Evolutionary conservation across 2,888 invertebrate genomes (phyloP), one percentile per base, ranked within the genome.

Genomic region (Azorinus chamasolen): DNA sequence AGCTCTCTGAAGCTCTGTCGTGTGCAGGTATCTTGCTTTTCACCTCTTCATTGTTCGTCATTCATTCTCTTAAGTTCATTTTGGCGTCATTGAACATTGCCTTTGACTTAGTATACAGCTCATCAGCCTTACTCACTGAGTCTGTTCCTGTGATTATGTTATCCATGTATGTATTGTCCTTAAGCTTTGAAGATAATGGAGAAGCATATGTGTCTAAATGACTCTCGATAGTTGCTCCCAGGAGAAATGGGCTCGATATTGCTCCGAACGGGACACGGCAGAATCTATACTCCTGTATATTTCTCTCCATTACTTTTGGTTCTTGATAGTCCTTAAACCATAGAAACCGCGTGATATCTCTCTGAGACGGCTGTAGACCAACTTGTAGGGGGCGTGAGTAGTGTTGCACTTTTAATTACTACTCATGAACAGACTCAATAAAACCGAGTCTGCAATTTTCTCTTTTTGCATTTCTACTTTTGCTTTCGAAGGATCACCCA

Each of bases 51-150:
- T 20, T 41, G 22, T 72, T 77, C 32, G 77, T 41, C 25, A 37
- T 37, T 65, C 74, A 66, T 16, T 74, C 62, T 16, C 68, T 54
- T 20, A 55, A 24, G 25, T 68, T 68, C 68, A 74, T 74, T 14
- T n/a, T n/a, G 8, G 74, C 63, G 16, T 74, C 62, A 16, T 20
- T 32, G 18, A 66, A 73, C 12, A 68, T 65, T 8, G 39, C 5
- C 18, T 72, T 72, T 43, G 72, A 8, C 10, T 6, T 16, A 5
- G 3, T 32, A 32, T 72, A 72, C 22, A 64, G 14, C 18, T 57
- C 24, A 3, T 48, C 27, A 10, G 69, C 69, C 41, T 63, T 58
- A 14, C 0, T 25, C 14, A 18, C 55, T 27, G 27, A 8, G n/a
- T 25, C 20, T 25, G 62, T 62, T 46, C 62, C 70, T 27, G 62